Evolutionary conservation across 2,797 vertebrate species (phyloP).

Genomic region (Arrhamphus sclerolepis): DNA sequence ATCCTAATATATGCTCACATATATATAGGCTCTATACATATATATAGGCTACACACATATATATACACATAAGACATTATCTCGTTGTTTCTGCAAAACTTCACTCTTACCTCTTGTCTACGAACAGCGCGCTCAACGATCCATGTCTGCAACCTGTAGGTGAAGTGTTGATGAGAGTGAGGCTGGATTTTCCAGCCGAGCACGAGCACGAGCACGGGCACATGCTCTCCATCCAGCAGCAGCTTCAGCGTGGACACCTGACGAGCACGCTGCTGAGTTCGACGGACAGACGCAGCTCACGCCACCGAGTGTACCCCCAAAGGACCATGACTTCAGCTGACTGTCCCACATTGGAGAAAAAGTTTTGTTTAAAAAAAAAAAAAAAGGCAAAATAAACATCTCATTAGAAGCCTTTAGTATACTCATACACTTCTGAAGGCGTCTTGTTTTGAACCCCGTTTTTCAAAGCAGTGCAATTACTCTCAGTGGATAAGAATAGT

Average conservation of each 20-base stretch:
- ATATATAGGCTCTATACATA: no score
- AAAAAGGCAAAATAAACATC: conserved; percentile 6
- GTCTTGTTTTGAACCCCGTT: no score
- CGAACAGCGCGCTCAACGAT: conserved; percentile 24
- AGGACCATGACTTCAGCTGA: conserved; percentile 14
- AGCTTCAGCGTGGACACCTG: conserved; percentile 30
- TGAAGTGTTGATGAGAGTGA: conserved; percentile 9
- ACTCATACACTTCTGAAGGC: no score
- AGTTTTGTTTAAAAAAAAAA: neutral
- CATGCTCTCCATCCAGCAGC: conserved; percentile 31
- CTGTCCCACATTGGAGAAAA: neutral
- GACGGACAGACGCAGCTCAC: conserved; percentile 15
- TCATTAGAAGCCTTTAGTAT: no score
- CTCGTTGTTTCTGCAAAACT: neutral
- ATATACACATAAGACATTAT: no score
- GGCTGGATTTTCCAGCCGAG: conserved; percentile 11
- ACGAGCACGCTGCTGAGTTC: conserved; percentile 19
- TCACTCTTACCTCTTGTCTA: conserved; percentile 53
- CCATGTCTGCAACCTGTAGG: conserved; percentile 33
- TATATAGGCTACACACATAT: neutral
- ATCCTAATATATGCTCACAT: neutral
- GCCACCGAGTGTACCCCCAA: conserved; percentile 16
- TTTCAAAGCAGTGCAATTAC: no score
- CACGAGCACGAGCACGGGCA: no score
- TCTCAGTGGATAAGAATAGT: no score